These are phyloP conservation scores for Willisornis vidua DNA, from an alignment of 2,113 vertebrate species.

Conservation along the genomic window DNA sequence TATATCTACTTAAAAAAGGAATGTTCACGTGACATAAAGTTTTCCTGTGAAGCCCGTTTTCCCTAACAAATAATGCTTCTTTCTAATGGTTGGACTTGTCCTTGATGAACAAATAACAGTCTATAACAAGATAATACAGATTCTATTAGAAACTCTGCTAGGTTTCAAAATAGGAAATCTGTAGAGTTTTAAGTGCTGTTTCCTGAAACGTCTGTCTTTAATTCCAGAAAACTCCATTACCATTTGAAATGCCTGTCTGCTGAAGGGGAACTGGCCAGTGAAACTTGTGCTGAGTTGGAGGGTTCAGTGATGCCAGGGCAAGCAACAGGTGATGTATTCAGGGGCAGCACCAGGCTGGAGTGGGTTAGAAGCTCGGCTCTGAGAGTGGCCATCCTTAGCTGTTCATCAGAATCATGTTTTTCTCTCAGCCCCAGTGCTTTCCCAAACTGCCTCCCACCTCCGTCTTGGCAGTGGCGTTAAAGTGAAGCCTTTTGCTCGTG, in stretches of 20 bases:
- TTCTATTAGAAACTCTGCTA: background rate
- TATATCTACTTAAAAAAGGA: background rate
- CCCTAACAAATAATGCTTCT: background rate
- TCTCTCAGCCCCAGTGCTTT: background rate
- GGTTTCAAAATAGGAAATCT: background rate
- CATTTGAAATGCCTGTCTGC: background rate
- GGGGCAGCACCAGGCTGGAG: background rate
- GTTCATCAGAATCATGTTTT: background rate
- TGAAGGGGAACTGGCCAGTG: background rate
- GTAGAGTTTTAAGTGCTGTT: background rate
- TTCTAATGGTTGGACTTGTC: background rate
- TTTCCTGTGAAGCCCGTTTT: background rate
- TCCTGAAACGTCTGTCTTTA: background rate
- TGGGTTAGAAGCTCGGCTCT: background rate
- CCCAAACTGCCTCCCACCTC: background rate
- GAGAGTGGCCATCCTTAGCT: background rate
- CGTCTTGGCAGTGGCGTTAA: background rate
- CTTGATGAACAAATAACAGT: background rate
- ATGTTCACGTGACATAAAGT: background rate
- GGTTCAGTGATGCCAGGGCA: background rate
- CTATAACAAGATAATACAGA: background rate
- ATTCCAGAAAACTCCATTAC: background rate
- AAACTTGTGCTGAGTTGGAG: background rate
- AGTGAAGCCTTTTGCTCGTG: background rate
- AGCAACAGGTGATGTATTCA: background rate